Base-by-base conservation (phyloP, 2,888 invertebrate genomes). In the Bellardia bayeri region DNA sequence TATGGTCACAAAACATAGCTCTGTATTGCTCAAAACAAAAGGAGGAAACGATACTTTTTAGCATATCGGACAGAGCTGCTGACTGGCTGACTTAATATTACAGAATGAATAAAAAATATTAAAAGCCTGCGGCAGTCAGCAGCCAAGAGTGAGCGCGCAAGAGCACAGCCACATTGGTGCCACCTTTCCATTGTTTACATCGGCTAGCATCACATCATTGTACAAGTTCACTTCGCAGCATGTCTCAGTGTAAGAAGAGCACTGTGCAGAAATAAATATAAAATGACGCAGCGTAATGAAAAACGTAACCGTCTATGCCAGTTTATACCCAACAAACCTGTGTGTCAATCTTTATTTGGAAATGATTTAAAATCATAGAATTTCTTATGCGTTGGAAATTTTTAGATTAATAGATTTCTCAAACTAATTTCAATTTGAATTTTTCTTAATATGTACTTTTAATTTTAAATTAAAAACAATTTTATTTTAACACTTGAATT, bases 141-240 rank as follows among this genome's bases (percentile, higher is more conserved):
- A 88, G 87, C 85, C 74, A 84, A 74, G 86, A 88, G 83, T 81
- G 86, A 86, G 83, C 72, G 71, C 82, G 76, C 88, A 86, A 86
- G 88, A 88, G 74, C 85, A 76, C 87, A 87, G 84, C 85, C 84
- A 86, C 61, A 74, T 78, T 81, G 88, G 88, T 89, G 86, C 88
- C 89, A 88, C 88, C 88, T 89, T 82, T 88, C 83, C 81, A 85
- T 88, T 88, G 88, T 86, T 86, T 83, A 80, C 80, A 85, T 75
- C 74, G 64, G 71, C 33, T 51, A 86, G 86, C 68, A 69, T 86
- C 85, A 78, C 81, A 84, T 84, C 72, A 66, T 58, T 72, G 76
- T 49, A 69, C 74, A 64, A 75, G 69, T 79, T 85, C 82, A 85
- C 79, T 85, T 75, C 74, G 40, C 45, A 51, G 74, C 23, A 79